Base-by-base conservation (phyloP, 2,888 invertebrate genomes). In the Eupithecia tripunctaria region DNA sequence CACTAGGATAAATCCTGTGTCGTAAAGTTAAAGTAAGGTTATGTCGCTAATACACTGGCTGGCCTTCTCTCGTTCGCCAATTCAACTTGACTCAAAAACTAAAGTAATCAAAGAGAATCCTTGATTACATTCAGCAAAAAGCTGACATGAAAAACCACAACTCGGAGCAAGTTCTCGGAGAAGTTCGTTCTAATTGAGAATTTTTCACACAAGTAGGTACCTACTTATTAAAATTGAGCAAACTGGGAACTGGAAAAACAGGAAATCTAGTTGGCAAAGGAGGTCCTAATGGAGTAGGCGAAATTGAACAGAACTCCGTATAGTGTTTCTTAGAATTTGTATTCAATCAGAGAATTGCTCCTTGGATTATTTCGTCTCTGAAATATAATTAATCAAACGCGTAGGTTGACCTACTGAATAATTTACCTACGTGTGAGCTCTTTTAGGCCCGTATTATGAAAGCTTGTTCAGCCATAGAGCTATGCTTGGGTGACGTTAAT, bases 171-270 rank as follows among this genome's bases (percentile, higher is more conserved):
- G n/a, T n/a, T n/a, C n/a, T n/a, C 25, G 32, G 36, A 36, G 56
- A 71, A 47, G 41, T 64, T 21, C 59, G 41, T 47, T 68, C 65
- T 70, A 71, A 71, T 71, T 71, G 68, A 68, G 65, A 65, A 62
- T 74, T 74, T 71, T 71, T 68, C 63, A 73, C 70, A 59, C 63
- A 70, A 67, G 66, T n/a, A n/a, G n/a, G n/a, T 73, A 68, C 12
- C 5, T 51, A 68, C 27, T n/a, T 59, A 66, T 67, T 67, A 68
- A 72, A 72, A 43, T 70, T 70, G 38, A 43, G 67, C 29, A 66
- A 71, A 71, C 43, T 36, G 69, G 71, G 62, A 71, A 71, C 43
- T 36, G 69, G 71, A 69, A 69, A 68, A 69, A 74, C 68, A 71
- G 73, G 60, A 70, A 68, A 64, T 70, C 25, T 64, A 64, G 63